Conservation (phyloP, 2,888 invertebrate genomes). For the Hybos culiciformis region DNA sequence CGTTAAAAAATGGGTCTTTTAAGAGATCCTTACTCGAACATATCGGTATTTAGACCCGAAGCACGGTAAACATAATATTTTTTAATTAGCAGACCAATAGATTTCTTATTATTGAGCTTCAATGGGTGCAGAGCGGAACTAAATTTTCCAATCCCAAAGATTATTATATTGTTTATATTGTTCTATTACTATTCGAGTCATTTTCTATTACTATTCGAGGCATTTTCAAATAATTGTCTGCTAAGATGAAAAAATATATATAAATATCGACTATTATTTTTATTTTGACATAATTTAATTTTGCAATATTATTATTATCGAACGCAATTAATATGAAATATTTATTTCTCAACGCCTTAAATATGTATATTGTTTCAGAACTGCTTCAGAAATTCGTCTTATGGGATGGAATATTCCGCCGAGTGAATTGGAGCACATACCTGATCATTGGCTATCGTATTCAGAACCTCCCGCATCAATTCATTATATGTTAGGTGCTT, state of each 20-base stretch:
- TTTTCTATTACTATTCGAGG: too few relatives aligned
- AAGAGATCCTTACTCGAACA: background rate
- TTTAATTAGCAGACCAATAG: background rate
- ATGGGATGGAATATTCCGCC: slow-evolving; percentile 63
- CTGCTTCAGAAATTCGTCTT: slow-evolving; percentile 34
- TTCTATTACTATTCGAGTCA: too few relatives aligned
- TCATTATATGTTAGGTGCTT: slow-evolving; percentile 60
- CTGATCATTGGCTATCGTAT: slow-evolving; percentile 66
- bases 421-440: slow-evolving; percentile 59
- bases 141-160: too few relatives aligned
- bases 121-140: too few relatives aligned
- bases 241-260: too few relatives aligned
- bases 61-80: background rate
- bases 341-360: too few relatives aligned
- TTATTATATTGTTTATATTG: too few relatives aligned
- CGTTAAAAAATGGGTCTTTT: background rate
- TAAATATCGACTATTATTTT: too few relatives aligned
- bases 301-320: background rate
- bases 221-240: too few relatives aligned
- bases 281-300: background rate
- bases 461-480: slow-evolving; percentile 66
- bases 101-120: too few relatives aligned
- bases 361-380: slow-evolving; percentile 14
- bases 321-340: background rate
- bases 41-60: background rate